phyloP scores from a whole-genome alignment of 2,797 vertebrate species.

The Gymnocypris eckloni region DNA sequence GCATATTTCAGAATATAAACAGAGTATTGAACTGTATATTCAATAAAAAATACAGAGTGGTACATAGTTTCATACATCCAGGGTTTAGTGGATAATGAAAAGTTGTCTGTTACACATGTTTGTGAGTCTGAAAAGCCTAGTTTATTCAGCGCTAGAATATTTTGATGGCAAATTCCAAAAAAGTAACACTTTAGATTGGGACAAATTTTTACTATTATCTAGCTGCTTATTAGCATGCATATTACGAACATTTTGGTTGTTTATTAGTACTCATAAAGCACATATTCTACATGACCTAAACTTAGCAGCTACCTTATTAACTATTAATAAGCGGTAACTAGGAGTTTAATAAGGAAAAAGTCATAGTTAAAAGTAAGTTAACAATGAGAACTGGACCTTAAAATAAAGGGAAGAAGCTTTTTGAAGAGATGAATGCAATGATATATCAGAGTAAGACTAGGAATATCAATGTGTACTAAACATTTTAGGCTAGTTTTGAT shows the following conservation, averaged over 20 bases:
- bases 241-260: background rate
- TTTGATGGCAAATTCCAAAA: background rate
- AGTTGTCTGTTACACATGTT: too few relatives aligned
- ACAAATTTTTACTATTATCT: too few relatives aligned
- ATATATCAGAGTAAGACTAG: background rate
- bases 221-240: background rate
- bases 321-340: background rate
- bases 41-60: background rate
- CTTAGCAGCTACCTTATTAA: background rate
- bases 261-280: background rate
- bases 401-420: background rate
- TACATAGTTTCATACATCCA: background rate
- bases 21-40: too few relatives aligned
- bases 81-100: too few relatives aligned
- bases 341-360: background rate
- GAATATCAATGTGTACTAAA: background rate
- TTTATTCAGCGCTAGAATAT: background rate
- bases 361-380: too few relatives aligned
- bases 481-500: background rate
- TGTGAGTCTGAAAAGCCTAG: too few relatives aligned
- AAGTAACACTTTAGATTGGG: background rate
- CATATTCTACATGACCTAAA: background rate
- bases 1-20: background rate
- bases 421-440: background rate
- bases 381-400: background rate